Evolutionary conservation across 2,797 vertebrate genomes (phyloP).

Genomic region (Salmo trutta): DNA sequence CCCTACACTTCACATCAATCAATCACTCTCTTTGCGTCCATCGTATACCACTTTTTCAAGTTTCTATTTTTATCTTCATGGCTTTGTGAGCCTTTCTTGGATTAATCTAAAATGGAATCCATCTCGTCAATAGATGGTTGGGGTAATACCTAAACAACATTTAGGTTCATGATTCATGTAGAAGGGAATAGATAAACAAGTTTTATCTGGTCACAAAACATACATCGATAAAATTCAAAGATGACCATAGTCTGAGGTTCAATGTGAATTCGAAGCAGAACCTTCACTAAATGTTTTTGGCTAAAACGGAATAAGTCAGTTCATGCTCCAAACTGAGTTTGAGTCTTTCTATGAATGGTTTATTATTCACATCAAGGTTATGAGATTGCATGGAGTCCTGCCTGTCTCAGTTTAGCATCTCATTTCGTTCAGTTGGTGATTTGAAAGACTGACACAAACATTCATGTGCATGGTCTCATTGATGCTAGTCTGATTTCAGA

Average conservation of each 20-base stretch:
- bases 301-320: background rate
- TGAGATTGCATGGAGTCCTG: background rate
- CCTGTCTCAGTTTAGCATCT: background rate
- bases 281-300: background rate
- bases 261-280: background rate
- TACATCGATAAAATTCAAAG: background rate
- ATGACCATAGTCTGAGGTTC: background rate
- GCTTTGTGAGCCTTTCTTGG: background rate
- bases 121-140: background rate
- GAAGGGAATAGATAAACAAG: background rate
- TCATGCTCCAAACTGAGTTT: background rate
- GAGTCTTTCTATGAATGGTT: background rate
- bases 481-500: slow-evolving; percentile 3
- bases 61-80: background rate
- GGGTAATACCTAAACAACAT: too few relatives aligned
- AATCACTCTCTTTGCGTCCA: background rate
- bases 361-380: background rate
- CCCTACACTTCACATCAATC: background rate
- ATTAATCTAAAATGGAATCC: background rate
- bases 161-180: too few relatives aligned
- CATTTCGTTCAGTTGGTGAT: background rate
- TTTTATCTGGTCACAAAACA: background rate
- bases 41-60: background rate
- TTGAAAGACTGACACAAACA: background rate
- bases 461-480: background rate